phyloP scores from a whole-genome alignment of 2,113 vertebrate species.

The Zosterops borbonicus region DNA sequence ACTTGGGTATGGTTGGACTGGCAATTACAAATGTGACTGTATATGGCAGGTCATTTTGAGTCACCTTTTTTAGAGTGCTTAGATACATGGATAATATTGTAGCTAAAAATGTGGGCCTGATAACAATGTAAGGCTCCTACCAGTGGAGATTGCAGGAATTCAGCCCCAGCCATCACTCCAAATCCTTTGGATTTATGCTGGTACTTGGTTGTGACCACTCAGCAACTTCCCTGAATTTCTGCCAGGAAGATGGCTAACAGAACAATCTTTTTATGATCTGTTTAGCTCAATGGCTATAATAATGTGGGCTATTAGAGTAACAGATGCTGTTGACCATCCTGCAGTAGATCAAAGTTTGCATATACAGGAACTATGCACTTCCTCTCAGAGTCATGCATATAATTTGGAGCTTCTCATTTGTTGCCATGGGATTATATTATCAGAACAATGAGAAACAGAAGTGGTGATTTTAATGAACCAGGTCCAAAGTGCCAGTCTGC shows the following conservation, averaged over 20 bases:
- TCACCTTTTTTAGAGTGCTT: not conserved
- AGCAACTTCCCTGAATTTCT: not conserved
- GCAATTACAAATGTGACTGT: not conserved
- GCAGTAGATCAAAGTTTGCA: conserved; percentile 30
- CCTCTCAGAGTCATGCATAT: not conserved
- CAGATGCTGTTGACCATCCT: conserved; percentile 43
- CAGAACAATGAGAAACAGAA: not conserved
- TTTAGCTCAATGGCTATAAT: conserved; percentile 45
- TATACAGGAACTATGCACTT: conserved; percentile 22
- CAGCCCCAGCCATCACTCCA: not conserved
- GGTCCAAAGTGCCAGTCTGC: not conserved
- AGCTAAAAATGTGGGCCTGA: not conserved
- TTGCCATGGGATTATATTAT: conserved; percentile 1
- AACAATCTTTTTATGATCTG: conserved; percentile 23
- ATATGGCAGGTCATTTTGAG: not conserved
- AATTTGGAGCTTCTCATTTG: conserved; percentile 26
- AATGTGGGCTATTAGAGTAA: conserved; percentile 20
- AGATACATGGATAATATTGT: not conserved
- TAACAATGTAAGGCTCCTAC: not conserved
- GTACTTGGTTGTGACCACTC: not conserved
- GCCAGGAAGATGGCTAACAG: conserved; percentile 28
- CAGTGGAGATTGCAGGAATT: not conserved
- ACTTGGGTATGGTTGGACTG: not conserved
- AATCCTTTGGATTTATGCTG: not conserved
- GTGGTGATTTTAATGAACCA: not conserved